phyloP scores from a whole-genome alignment of 2,113 vertebrate species.

The Xyliphius kryptos region DNA sequence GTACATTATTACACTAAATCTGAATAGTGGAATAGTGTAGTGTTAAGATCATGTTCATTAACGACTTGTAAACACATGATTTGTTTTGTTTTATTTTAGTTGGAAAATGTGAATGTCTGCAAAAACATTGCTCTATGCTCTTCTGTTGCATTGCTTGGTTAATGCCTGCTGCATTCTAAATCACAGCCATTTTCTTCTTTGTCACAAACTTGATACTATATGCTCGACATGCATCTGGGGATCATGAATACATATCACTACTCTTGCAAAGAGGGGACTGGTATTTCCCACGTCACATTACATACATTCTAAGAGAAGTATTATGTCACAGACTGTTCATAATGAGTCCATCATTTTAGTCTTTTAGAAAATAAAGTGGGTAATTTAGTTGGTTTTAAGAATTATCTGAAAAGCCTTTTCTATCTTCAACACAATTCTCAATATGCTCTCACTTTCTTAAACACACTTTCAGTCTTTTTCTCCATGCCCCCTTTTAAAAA shows the following conservation, averaged over 20 bases:
- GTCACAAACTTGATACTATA: too few species aligned
- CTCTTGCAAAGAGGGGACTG: constrained; percentile 25
- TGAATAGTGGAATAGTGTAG: too few species aligned
- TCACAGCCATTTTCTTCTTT: too few species aligned
- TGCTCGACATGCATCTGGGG: constrained; percentile 39
- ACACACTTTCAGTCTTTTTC: not conserved
- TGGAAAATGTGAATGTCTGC: too few species aligned
- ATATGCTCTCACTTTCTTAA: constrained; percentile 10
- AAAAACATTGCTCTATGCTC: too few species aligned
- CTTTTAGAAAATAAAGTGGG: constrained; percentile 17
- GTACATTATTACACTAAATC: too few species aligned
- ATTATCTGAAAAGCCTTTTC: constrained; percentile 47
- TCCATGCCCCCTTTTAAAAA: not conserved
- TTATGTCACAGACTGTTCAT: constrained; percentile 44
- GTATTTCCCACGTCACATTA: constrained; percentile 39
- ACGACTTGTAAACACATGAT: too few species aligned
- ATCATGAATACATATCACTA: constrained; percentile 47
- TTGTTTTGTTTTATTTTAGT: too few species aligned
- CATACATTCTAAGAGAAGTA: constrained; percentile 41
- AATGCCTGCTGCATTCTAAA: too few species aligned
- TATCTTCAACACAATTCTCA: constrained; percentile 30
- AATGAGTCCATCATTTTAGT: constrained; percentile 43
- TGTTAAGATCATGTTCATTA: too few species aligned
- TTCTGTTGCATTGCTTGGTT: too few species aligned
- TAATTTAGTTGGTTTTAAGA: constrained; percentile 33